phyloP scores from a whole-genome alignment of 1,140 invertebrate genomes.

The Rhopalosiphum maidis region DNA sequence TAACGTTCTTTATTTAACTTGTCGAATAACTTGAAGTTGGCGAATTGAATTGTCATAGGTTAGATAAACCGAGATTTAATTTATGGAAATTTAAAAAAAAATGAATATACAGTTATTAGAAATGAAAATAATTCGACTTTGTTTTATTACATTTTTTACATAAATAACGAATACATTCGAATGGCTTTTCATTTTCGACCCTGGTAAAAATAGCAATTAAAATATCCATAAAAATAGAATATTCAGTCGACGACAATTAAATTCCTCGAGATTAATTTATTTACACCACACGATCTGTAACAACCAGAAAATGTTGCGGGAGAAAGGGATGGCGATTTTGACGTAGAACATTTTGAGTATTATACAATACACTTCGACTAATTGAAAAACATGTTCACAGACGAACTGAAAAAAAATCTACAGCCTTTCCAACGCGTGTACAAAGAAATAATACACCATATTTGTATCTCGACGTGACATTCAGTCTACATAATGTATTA shows the following conservation, averaged over 20 bases:
- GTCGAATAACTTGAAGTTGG: not conserved
- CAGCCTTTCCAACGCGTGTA: not conserved
- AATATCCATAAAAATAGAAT: not conserved
- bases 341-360: not conserved
- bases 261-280: not conserved
- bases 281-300: not conserved
- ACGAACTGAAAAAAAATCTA: not conserved
- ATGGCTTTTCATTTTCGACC: accelerated
- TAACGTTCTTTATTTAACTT: not conserved
- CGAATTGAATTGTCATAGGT: not conserved
- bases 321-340: not conserved
- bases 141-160: too few relatives aligned
- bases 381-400: not conserved
- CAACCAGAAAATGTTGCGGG: not conserved
- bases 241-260: not conserved
- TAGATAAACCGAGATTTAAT: not conserved
- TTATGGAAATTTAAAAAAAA: too few relatives aligned
- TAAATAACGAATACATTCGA: too few relatives aligned
- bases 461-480: not conserved
- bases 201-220: not conserved
- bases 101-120: too few relatives aligned
- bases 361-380: not conserved
- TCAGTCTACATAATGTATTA: not conserved
- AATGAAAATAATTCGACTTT: too few relatives aligned
- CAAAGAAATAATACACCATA: not conserved